phyloP scores from a whole-genome alignment of 2,797 vertebrate species.

The Salmo trutta region DNA sequence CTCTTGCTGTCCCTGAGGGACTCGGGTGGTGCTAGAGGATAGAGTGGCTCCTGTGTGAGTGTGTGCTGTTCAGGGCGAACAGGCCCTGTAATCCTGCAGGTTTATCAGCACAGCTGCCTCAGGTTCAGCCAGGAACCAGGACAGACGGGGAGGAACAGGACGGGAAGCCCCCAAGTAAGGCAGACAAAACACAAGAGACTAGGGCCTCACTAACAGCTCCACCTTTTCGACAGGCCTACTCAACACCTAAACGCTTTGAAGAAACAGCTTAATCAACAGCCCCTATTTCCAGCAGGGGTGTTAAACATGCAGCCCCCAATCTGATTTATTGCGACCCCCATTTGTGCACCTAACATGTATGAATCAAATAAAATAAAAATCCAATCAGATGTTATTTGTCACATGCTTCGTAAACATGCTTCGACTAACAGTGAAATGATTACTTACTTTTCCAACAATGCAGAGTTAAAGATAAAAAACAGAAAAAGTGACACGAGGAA shows the following conservation, averaged over 20 bases:
- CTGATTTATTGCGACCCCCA: slow-evolving; percentile 19
- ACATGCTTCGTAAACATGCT: no score
- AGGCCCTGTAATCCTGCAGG: slow-evolving; percentile 72
- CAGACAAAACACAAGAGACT: slow-evolving; percentile 37
- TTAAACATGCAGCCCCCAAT: slow-evolving; percentile 41
- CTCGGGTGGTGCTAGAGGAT: slow-evolving; percentile 56
- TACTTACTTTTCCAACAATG: no score
- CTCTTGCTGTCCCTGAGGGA: slow-evolving; percentile 21
- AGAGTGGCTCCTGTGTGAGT: slow-evolving; percentile 64
- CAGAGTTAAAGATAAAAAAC: no score
- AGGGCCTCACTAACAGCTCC: slow-evolving; percentile 39
- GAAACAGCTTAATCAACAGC: slow-evolving; percentile 55
- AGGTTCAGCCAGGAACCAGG: slow-evolving; percentile 45
- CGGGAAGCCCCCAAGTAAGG: not conserved
- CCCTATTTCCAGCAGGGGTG: slow-evolving; percentile 48
- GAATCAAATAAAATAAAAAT: no score
- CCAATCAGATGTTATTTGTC: no score
- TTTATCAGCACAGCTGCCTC: slow-evolving; percentile 71
- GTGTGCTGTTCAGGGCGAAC: slow-evolving; percentile 52
- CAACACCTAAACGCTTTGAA: not conserved
- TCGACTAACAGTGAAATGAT: no score
- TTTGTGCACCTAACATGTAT: not conserved
- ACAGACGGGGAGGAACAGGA: slow-evolving; percentile 25
- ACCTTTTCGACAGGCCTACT: slow-evolving; percentile 48
- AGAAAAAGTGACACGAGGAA: no score